Percentiles rank a stretch among this genome's conserved stretches.
These are phyloP conservation scores for Myotis davidii DNA, from an alignment of 2,113 vertebrate species.

Conservation along the genomic window DNA sequence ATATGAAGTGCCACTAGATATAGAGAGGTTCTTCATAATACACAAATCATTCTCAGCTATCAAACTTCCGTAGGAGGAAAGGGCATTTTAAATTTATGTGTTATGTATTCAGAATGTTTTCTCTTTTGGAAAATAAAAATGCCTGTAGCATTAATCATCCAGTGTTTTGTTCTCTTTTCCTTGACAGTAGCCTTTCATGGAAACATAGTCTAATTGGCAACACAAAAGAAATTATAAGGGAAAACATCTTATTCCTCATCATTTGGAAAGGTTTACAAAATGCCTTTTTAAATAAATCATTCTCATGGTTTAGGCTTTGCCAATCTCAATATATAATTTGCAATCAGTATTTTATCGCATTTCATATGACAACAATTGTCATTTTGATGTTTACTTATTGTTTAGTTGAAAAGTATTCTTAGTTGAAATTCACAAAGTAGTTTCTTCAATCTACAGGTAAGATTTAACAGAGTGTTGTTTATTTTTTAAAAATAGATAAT, in stretches of 20 bases:
- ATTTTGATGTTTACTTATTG: background rate
- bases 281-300: background rate
- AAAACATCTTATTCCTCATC: conserved; percentile 46
- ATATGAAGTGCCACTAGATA: background rate
- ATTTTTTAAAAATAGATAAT: background rate
- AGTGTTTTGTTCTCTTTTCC: background rate
- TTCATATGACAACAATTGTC: background rate
- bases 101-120: too few relatives aligned
- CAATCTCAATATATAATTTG: conserved; percentile 44
- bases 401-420: background rate
- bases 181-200: background rate
- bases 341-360: conserved; percentile 49
- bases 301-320: conserved; percentile 6
- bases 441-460: background rate
- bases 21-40: background rate
- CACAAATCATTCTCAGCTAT: background rate
- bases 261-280: conserved; percentile 52
- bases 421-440: background rate
- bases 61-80: background rate
- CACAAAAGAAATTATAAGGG: conserved; percentile 41
- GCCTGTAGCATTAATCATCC: background rate
- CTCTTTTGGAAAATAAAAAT: too few relatives aligned
- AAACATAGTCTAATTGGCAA: conserved; percentile 22
- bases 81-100: background rate
- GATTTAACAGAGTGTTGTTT: background rate